Percentiles rank a stretch among this genome's conserved stretches.
These are phyloP conservation scores for Bugula neritina DNA, from an alignment of 2,888 invertebrate species.

Conservation along the genomic window DNA sequence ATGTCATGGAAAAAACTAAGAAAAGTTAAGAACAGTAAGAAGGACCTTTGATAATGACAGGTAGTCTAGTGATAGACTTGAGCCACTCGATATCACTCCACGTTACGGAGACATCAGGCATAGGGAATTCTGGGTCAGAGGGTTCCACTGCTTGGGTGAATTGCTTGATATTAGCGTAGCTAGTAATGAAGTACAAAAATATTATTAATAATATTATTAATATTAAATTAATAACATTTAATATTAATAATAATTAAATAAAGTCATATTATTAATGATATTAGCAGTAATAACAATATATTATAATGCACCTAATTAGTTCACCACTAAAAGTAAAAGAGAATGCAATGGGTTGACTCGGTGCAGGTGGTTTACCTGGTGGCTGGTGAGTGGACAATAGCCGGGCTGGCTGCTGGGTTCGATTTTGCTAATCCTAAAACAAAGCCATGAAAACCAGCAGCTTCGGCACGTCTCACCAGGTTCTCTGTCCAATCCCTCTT, in stretches of 20 bases:
- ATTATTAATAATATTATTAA: no score
- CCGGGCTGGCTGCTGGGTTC: neutral
- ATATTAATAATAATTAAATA: no score
- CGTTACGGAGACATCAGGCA: slow-evolving; percentile 73
- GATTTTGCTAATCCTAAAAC: slow-evolving; percentile 77
- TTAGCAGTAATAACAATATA: no score
- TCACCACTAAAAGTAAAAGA: no score
- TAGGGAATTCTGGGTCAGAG: slow-evolving; percentile 37
- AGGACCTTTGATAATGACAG: slow-evolving; percentile 74
- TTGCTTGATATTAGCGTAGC: neutral
- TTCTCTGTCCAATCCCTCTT: slow-evolving; percentile 35
- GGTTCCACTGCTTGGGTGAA: neutral
- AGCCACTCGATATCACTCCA: slow-evolving; percentile 87
- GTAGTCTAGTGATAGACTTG: slow-evolving; percentile 66
- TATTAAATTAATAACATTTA: no score
- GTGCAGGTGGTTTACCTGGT: no score
- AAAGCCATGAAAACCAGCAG: slow-evolving; percentile 74
- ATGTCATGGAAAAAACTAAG: neutral
- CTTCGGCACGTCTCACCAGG: slow-evolving; percentile 71
- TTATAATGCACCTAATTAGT: no score
- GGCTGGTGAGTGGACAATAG: no score
- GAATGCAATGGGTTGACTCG: no score
- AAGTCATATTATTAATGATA: no score
- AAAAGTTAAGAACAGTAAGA: neutral
- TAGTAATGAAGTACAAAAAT: no score